These are phyloP conservation scores for Porites rus DNA, from an alignment of 92 coral and sea anemone genomes.

Conservation along the genomic window DNA sequence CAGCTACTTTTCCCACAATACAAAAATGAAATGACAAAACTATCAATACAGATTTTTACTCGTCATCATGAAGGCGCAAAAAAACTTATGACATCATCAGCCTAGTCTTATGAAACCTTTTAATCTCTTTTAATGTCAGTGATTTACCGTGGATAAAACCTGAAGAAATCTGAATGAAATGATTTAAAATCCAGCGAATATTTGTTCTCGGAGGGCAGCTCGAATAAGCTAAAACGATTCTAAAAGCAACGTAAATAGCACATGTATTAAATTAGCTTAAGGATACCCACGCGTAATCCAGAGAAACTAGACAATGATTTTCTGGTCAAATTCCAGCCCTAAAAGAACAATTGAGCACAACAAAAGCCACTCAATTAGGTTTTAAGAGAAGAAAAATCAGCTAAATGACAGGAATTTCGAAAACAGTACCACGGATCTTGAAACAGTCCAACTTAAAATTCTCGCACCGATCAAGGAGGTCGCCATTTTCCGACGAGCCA, in stretches of 20 bases:
- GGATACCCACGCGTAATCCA: conserved; percentile 79
- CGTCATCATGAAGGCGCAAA: no score
- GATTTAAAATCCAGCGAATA: no score
- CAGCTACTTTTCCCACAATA: no score
- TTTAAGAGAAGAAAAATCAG: no score
- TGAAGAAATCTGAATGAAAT: no score
- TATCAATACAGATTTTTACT: no score
- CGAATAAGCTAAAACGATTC: neutral
- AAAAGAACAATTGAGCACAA: neutral
- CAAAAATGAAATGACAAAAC: no score
- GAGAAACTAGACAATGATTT: conserved; percentile 16
- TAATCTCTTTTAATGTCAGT: no score
- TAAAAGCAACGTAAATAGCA: neutral
- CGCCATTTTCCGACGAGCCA: conserved; percentile 38
- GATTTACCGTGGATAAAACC: no score
- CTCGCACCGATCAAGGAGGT: conserved; percentile 6
- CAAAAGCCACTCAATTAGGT: neutral
- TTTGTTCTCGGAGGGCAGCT: neutral
- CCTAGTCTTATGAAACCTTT: no score
- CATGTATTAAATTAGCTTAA: neutral
- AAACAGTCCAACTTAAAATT: conserved; percentile 18
- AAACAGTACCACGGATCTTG: conserved; percentile 52
- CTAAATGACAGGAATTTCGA: neutral
- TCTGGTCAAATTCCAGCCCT: conserved; percentile 41
- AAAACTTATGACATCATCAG: neutral